Percentiles rank a stretch among this genome's conserved stretches.
These are phyloP conservation scores for Mantis religiosa DNA, from an alignment of 2,888 invertebrate genomes.

Conservation along the genomic window DNA sequence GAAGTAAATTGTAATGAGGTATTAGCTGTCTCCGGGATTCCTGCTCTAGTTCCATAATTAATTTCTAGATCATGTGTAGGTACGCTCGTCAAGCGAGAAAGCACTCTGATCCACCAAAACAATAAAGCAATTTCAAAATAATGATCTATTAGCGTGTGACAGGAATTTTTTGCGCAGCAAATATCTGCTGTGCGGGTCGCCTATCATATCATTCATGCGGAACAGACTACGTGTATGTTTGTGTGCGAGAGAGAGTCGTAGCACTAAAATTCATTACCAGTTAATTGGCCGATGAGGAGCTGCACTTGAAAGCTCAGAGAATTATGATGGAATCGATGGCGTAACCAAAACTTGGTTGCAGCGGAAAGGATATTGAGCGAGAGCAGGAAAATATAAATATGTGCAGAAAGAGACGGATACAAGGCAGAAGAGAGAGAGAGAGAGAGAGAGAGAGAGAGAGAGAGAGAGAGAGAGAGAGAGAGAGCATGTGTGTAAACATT, in stretches of 20 bases:
- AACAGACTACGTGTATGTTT: background rate
- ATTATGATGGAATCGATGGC: background rate
- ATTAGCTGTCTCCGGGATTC: background rate
- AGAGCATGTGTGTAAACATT: background rate
- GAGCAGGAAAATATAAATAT: background rate
- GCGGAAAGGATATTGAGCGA: background rate
- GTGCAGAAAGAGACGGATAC: background rate
- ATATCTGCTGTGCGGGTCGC: background rate
- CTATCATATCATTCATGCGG: background rate
- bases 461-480: no score
- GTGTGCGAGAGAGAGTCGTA: background rate
- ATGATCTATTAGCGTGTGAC: background rate
- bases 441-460: background rate
- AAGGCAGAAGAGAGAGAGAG: background rate
- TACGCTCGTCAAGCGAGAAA: background rate
- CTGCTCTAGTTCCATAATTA: background rate
- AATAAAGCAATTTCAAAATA: background rate
- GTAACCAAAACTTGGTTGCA: background rate
- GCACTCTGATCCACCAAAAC: background rate
- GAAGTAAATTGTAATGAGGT: background rate
- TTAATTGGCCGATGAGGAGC: background rate
- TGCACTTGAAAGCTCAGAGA: background rate
- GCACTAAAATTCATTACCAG: conserved; percentile 8
- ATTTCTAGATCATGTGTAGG: background rate
- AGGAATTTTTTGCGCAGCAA: background rate